Evolutionary conservation across 2,888 invertebrate species (phyloP), one percentile per base, ranked within the genome.

Genomic region (Automeris io): DNA sequence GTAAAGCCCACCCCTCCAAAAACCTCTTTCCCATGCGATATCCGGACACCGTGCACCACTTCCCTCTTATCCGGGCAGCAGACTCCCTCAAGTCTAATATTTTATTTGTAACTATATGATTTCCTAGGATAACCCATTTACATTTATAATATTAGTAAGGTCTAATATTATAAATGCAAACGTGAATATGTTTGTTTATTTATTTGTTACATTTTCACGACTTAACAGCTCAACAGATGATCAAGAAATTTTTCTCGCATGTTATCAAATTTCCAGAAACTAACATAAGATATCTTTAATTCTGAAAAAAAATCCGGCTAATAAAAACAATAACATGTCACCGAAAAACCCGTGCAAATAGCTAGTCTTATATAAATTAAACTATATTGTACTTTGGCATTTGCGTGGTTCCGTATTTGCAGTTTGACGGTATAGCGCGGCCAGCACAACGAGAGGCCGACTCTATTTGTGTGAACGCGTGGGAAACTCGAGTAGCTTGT

Each of bases 401-500:
- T 40, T 38, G 35, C 31, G 29, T 38, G 36, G 38, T 38, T 34
- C 33, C 18, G 25, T 33, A 39, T 43, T 43, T 34, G 26, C 33
- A 39, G 33, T 33, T 42, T 42, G 35, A 18, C 8, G 25, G 13
- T 21, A 16, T 13, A 35, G 26, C 8, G 39, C 21, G 23, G 6
- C 12, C 33, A 22, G 41, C 26, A 44, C 34, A 25, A 18, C 35
- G 33, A n/a, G 9, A 34, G 12, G 25, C 7, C 5, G 35, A 8
- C 23, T 22, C 18, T 29, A 11, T 39, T 21, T 29, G 12, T 29
- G 29, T 5, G 33, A 31, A 4, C 34, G 39, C 82, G 83, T 83
- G 83, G 80, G 83, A 85, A 76, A 73, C 65, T 68, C 59, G 61
- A 60, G 58, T 61, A 51, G 57, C 53, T 56, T 45, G 41, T 47